Evolutionary conservation across 2,113 vertebrate genomes (phyloP).

Genomic region (Caranx ignobilis): DNA sequence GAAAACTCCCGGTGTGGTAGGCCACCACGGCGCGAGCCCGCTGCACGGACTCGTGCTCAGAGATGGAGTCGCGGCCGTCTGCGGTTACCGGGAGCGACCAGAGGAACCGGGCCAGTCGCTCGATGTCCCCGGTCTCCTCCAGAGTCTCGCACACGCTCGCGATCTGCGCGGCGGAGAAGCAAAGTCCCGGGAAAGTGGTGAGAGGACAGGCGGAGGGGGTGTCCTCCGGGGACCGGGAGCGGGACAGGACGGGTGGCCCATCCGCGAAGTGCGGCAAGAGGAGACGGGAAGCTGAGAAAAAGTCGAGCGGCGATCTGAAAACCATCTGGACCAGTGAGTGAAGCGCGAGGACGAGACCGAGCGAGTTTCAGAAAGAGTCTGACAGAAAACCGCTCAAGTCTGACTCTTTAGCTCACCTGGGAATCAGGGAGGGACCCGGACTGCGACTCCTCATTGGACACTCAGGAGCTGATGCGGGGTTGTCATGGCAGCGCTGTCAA

Average conservation of each 20-base stretch:
- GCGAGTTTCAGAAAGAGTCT: neutral
- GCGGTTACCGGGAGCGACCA: slow-evolving; percentile 97
- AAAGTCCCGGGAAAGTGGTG: slow-evolving; percentile 82
- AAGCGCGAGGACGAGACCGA: slow-evolving; percentile 33
- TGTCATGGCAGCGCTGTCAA: slow-evolving; percentile 94
- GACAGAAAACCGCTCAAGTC: slow-evolving; percentile 86
- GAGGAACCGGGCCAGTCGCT: slow-evolving; percentile 96
- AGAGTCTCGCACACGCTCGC: slow-evolving; percentile 98
- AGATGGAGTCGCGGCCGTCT: slow-evolving; percentile 95
- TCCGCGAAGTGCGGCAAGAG: slow-evolving; percentile 93
- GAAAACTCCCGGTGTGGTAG: slow-evolving; percentile 96
- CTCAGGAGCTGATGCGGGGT: slow-evolving; percentile 89
- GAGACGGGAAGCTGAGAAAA: slow-evolving; percentile 92
- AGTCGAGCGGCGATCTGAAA: slow-evolving; percentile 95
- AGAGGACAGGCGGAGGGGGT: slow-evolving; percentile 71
- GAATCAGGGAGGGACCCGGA: slow-evolving; percentile 90
- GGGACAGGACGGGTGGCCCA: slow-evolving; percentile 86
- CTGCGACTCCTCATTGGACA: slow-evolving; percentile 95
- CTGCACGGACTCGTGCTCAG: slow-evolving; percentile 98
- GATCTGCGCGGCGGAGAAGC: slow-evolving; percentile 98
- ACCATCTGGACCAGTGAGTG: slow-evolving; percentile 88
- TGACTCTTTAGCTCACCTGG: slow-evolving; percentile 91
- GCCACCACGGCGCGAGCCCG: slow-evolving; percentile 97
- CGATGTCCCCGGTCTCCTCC: slow-evolving; percentile 98
- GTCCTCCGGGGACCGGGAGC: slow-evolving; percentile 90